These are phyloP conservation scores for Clarias macrocephalus DNA, from an alignment of 2,113 vertebrate genomes.

Conservation along the genomic window DNA sequence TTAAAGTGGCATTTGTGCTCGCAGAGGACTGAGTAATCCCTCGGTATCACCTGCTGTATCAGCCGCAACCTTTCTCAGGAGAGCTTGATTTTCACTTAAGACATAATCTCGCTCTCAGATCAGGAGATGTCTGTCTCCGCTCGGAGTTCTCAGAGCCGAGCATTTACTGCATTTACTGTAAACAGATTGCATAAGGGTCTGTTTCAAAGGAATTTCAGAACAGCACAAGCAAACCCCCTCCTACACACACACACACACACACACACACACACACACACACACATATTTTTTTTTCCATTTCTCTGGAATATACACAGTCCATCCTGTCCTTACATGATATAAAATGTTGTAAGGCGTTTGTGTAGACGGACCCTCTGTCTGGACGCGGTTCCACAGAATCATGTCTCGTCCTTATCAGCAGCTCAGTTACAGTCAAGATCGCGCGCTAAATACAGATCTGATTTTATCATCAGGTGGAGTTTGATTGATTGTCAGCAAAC, in stretches of 20 bases:
- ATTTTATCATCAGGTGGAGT: slow-evolving; percentile 14
- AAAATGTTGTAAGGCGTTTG: not conserved
- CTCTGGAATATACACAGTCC: not conserved
- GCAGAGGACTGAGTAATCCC: slow-evolving; percentile 25
- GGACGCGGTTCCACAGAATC: not conserved
- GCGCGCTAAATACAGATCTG: not conserved
- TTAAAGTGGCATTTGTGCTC: slow-evolving; percentile 1
- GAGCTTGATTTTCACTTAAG: slow-evolving; percentile 20
- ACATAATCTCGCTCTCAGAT: not conserved
- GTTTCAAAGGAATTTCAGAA: slow-evolving; percentile 5
- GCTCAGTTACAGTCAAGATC: not conserved
- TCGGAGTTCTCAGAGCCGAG: not conserved
- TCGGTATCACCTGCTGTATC: slow-evolving; percentile 29
- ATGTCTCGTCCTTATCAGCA: not conserved
- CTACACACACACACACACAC: not conserved
- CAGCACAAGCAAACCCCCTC: not conserved
- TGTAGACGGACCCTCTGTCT: not conserved
- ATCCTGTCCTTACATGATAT: not conserved
- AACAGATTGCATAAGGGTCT: slow-evolving; percentile 41
- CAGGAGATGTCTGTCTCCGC: slow-evolving; percentile 7
- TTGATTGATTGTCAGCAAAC: not conserved
- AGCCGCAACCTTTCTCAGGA: slow-evolving; percentile 7
- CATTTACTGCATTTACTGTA: slow-evolving; percentile 35
- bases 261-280: not conserved
- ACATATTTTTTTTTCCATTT: not conserved